Evolutionary conservation across 2,113 vertebrate species (phyloP), one percentile per base, ranked within the genome.

Genomic region (Prionailurus viverrinus): DNA sequence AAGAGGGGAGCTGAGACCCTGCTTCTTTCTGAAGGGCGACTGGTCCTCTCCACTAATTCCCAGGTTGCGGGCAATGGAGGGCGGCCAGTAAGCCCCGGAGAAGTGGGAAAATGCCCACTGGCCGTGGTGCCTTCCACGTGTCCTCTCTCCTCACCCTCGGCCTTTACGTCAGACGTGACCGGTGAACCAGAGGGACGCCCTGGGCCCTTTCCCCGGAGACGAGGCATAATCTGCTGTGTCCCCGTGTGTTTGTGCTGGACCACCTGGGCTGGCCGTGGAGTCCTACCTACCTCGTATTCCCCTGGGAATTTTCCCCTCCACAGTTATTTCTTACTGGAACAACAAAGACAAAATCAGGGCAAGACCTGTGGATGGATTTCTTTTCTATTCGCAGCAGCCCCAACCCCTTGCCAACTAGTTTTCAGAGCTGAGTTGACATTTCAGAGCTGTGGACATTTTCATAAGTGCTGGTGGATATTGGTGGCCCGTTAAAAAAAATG

Each of bases 101-200:
- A 84, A 25, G 53, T 12, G 45, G 41, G 41, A 23, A 29, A 8
- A 16, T 23, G 27, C 18, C 11, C 73, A 31, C 16, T 19, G 36
- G 31, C 39, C 45, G 6, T 0, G 39, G 48, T 1, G 7, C 9
- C 31, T 25, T 36, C 45, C 45, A 8, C 16, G 9, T 12, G 16
- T 36, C 48, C 63, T 4, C 3, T 45, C 48, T 61, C 48, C 63
- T 63, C 12, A 61, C 55, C 55, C 45, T 45, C 45, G 51, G 39
- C 2, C 14, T 80, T 18, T 25, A 31, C 0, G 0, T 27, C 18
- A 3, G 45, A 53, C 0, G 12, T 7, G 21, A 21, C 7, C 68
- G 6, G 4, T 18, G 73, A 51, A 8, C 25, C 27, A 51, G 15
- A 39, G 39, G 39, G 39, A 39, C 39, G 39, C 39, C 39, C 39